A percentile compares a stretch with the other conserved stretches of the same genome.
phyloP scores from a whole-genome alignment of 2,113 vertebrate species.

The Myotis yumanensis region DNA sequence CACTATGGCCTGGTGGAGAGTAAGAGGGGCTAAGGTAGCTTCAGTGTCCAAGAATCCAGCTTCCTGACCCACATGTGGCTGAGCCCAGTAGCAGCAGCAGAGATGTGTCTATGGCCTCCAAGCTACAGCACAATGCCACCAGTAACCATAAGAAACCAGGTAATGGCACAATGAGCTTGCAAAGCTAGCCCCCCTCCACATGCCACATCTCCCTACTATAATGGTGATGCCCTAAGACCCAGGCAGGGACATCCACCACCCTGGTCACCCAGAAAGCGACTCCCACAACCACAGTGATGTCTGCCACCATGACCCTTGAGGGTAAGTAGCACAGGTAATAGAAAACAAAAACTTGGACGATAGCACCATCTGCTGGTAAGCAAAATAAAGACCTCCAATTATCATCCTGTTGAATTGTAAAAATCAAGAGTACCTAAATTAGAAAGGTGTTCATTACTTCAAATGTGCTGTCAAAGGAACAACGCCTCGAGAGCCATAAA shows the following conservation, averaged over 20 bases:
- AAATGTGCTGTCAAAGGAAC: not conserved
- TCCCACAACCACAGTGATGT: not conserved
- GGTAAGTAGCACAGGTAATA: not conserved
- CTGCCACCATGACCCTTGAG: not conserved
- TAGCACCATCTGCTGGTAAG: slow-evolving; percentile 4
- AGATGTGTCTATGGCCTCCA: not conserved
- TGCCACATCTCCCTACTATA: not conserved
- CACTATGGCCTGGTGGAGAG: not conserved
- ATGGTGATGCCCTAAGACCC: not conserved
- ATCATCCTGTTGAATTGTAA: not conserved
- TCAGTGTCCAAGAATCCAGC: not conserved
- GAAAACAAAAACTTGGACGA: not conserved
- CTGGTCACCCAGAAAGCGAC: not conserved
- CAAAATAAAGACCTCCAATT: not conserved
- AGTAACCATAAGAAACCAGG: not conserved
- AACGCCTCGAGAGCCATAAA: not conserved
- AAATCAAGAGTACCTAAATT: not conserved
- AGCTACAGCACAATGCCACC: not conserved
- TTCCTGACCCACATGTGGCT: too few species aligned
- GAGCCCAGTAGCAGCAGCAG: not conserved
- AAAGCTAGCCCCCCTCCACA: not conserved
- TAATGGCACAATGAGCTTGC: not conserved
- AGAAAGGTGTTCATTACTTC: not conserved
- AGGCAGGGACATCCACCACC: not conserved
- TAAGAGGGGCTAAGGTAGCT: not conserved